phyloP scores from a whole-genome alignment of 2,888 invertebrate species.

The Eilema caniola region DNA sequence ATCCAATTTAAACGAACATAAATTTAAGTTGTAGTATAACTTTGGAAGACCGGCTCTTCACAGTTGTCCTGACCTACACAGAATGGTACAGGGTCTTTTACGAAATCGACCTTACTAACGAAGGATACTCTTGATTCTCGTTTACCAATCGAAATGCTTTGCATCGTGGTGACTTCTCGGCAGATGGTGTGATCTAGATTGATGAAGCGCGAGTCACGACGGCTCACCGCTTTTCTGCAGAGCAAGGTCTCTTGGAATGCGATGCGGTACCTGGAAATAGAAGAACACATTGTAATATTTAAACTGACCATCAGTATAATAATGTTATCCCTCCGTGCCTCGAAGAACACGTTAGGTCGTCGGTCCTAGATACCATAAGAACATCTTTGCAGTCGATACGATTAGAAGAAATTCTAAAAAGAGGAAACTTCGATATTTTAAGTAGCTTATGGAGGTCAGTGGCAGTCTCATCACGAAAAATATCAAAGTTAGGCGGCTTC shows the following conservation, averaged over 20 bases:
- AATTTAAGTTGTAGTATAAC: slow-evolving; percentile 54
- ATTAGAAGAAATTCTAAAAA: too few relatives aligned
- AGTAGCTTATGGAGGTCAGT: too few relatives aligned
- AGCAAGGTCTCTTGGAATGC: slow-evolving; percentile 92
- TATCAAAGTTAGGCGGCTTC: too few relatives aligned
- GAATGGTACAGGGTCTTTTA: slow-evolving; percentile 71
- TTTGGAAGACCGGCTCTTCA: slow-evolving; percentile 54
- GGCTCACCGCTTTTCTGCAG: slow-evolving; percentile 76
- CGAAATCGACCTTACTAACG: slow-evolving; percentile 71
- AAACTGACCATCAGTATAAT: too few relatives aligned
- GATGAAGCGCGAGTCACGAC: slow-evolving; percentile 78
- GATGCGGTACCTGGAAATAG: slow-evolving; percentile 89
- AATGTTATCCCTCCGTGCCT: too few relatives aligned
- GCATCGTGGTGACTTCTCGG: slow-evolving; percentile 79
- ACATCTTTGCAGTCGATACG: too few relatives aligned
- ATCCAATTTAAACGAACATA: not conserved
- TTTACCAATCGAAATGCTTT: slow-evolving; percentile 58
- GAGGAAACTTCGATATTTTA: too few relatives aligned
- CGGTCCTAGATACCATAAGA: too few relatives aligned
- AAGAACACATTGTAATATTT: not conserved
- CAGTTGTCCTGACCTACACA: slow-evolving; percentile 58
- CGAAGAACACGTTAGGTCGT: too few relatives aligned
- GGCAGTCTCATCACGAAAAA: too few relatives aligned
- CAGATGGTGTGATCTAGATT: slow-evolving; percentile 82
- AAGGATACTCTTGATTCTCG: slow-evolving; percentile 69